Evolutionary conservation across 1,140 invertebrate species (phyloP).

Genomic region (Tyrophagus putrescentiae): DNA sequence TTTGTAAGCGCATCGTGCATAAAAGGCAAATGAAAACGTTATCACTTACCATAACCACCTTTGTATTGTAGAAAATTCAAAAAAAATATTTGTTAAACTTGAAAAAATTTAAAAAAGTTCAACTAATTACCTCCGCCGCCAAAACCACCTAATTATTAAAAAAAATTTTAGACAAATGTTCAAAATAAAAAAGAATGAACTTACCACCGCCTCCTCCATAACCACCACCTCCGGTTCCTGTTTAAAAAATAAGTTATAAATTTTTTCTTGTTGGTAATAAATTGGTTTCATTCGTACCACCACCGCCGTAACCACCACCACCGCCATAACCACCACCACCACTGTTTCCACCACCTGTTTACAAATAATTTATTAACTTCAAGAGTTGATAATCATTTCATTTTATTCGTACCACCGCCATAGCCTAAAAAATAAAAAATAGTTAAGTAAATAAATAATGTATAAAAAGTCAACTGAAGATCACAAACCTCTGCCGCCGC

Average conservation of each 20-base stretch:
- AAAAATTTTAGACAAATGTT: no score
- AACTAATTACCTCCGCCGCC: neutral
- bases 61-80: no score
- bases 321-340: neutral
- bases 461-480: neutral
- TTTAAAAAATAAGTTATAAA: neutral
- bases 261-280: no score
- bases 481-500: neutral
- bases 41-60: no score
- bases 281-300: neutral
- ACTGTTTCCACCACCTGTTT: constrained; percentile 3
- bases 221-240: neutral
- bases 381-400: no score
- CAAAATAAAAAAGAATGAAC: no score
- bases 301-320: neutral
- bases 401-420: no score
- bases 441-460: neutral
- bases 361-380: no score
- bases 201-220: constrained; percentile 18
- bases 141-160: no score
- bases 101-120: neutral
- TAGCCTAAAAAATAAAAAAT: neutral
- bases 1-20: no score
- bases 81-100: no score
- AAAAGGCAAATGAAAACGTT: no score